These are phyloP conservation scores for Petrolisthes manimaculis DNA, from an alignment of 2,888 invertebrate species.

Conservation along the genomic window DNA sequence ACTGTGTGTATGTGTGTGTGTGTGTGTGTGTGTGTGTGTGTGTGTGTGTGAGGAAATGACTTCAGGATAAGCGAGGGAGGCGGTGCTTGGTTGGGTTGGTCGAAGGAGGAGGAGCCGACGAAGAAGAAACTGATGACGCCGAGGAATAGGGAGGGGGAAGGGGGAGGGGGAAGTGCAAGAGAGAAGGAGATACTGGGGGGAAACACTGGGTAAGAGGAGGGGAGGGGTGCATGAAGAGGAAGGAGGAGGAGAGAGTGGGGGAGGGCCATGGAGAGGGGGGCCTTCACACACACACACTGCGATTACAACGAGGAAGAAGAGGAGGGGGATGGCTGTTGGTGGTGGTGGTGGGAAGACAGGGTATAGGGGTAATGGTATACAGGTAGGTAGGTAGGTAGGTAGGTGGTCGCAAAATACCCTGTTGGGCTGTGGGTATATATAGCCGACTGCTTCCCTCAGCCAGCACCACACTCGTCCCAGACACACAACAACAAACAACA, in stretches of 20 bases:
- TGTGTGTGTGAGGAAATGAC: too few relatives aligned
- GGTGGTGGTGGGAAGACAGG: neutral
- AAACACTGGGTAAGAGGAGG: neutral
- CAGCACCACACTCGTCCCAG: conserved; percentile 4
- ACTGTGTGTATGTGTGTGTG: too few relatives aligned
- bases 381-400: neutral
- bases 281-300: neutral
- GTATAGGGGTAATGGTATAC: neutral
- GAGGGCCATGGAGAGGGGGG: neutral
- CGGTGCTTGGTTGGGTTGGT: too few relatives aligned
- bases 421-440: neutral
- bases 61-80: too few relatives aligned
- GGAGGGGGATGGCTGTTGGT: neutral
- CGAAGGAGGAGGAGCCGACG: too few relatives aligned
- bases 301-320: neutral
- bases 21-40: too few relatives aligned
- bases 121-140: too few relatives aligned
- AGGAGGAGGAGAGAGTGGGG: neutral
- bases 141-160: neutral
- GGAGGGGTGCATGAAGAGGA: neutral
- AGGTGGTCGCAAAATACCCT: neutral
- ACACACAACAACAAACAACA: neutral
- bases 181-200: too few relatives aligned
- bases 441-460: neutral
- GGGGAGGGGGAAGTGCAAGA: neutral